phyloP scores from a whole-genome alignment of 2,888 invertebrate species.

The Heliconius charithonia region DNA sequence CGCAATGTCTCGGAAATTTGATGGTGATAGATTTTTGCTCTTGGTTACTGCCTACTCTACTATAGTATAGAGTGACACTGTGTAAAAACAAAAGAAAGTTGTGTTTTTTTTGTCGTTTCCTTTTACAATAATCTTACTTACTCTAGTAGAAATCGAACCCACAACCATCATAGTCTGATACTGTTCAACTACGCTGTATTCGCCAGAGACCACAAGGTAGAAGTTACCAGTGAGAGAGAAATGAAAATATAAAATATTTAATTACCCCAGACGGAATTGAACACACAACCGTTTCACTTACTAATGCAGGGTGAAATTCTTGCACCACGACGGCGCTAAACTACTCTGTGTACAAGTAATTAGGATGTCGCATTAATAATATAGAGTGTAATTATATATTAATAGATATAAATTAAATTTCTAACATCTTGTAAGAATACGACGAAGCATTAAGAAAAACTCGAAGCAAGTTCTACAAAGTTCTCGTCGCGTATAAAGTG shows the following conservation, averaged over 20 bases:
- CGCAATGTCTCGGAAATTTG: too few relatives aligned
- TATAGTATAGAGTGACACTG: too few relatives aligned
- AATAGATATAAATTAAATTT: constrained; percentile 34
- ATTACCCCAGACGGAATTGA: too few relatives aligned
- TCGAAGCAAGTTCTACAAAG: constrained; percentile 40
- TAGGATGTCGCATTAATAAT: neutral
- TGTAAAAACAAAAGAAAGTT: neutral
- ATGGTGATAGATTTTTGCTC: too few relatives aligned
- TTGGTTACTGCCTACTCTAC: too few relatives aligned
- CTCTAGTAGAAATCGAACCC: neutral
- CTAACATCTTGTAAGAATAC: constrained; percentile 38
- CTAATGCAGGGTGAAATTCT: too few relatives aligned
- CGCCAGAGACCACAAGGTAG: too few relatives aligned
- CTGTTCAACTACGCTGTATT: neutral
- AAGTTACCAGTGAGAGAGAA: too few relatives aligned
- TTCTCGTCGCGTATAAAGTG: constrained; percentile 42
- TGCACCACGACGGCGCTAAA: neutral
- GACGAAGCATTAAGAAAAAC: constrained; percentile 42
- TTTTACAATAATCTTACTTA: too few relatives aligned
- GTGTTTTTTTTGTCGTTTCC: neutral
- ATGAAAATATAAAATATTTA: too few relatives aligned
- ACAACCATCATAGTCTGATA: neutral
- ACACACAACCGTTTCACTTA: too few relatives aligned
- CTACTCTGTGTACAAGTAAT: neutral
- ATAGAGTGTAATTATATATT: neutral